phyloP scores from a whole-genome alignment of 2,797 vertebrate species.

The Rachycentron canadum region DNA sequence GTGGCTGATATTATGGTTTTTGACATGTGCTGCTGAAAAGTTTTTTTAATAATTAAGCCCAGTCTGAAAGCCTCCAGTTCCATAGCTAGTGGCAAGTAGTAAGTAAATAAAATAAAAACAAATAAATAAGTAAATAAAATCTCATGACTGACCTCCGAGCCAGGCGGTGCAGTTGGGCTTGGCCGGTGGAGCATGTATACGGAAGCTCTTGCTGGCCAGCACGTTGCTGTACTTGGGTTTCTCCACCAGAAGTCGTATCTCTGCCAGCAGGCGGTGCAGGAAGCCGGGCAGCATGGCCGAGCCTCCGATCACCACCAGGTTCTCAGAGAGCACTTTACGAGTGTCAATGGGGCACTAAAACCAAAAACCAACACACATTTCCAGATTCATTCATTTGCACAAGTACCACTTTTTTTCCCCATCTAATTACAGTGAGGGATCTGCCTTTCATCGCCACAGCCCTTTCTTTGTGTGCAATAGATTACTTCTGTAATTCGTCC shows the following conservation, averaged over 20 bases:
- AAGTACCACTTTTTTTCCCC: background rate
- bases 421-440: background rate
- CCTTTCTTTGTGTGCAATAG: background rate
- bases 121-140: no score
- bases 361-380: background rate
- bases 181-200: slow-evolving; percentile 93
- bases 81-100: no score
- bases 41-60: background rate
- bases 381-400: background rate
- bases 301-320: slow-evolving; percentile 95
- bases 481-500: background rate
- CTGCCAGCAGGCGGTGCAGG: slow-evolving; percentile 94
- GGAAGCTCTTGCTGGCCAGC: slow-evolving; percentile 93
- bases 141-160: slow-evolving; percentile 92
- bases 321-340: slow-evolving; percentile 95
- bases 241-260: slow-evolving; percentile 94
- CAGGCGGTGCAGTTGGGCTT: slow-evolving; percentile 98
- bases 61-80: background rate
- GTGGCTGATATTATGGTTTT: background rate
- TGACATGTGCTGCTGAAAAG: background rate
- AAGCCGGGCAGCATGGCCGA: slow-evolving; percentile 97
- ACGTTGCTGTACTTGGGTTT: slow-evolving; percentile 93
- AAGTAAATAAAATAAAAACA: no score
- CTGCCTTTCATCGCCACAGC: background rate
- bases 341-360: slow-evolving; percentile 96